Percentiles rank a stretch among this genome's conserved stretches.
Conservation (phyloP, 35 echinoderm and acorn worm genomes). For the Lytechinus pictus region DNA sequence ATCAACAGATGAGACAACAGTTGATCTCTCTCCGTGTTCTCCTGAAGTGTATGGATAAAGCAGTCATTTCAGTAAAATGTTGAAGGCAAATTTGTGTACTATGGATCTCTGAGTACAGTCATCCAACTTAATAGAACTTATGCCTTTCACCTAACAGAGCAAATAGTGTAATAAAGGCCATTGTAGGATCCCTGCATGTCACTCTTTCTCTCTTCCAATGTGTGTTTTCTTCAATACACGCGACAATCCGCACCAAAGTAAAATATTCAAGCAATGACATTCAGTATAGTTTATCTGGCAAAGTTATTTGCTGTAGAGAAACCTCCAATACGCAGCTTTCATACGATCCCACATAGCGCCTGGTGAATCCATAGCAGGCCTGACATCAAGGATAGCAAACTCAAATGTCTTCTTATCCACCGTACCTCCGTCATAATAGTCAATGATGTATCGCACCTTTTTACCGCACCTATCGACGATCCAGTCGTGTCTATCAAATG, state of each 20-base stretch:
- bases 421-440: constrained; percentile 92
- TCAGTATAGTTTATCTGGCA: neutral
- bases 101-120: neutral
- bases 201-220: neutral
- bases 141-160: too few relatives aligned
- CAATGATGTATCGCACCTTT: constrained; percentile 93
- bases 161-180: too few relatives aligned
- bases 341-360: constrained; percentile 94
- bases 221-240: neutral
- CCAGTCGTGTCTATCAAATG: constrained; percentile 98
- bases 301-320: constrained; percentile 60
- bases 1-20: too few relatives aligned
- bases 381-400: constrained; percentile 91
- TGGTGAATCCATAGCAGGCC: constrained; percentile 91
- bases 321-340: constrained; percentile 94
- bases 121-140: too few relatives aligned
- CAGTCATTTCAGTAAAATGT: neutral
- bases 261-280: neutral
- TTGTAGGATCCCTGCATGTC: too few relatives aligned
- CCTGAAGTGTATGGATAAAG: neutral
- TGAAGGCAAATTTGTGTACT: neutral
- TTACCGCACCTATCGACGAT: constrained; percentile 90
- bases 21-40: neutral
- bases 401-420: constrained; percentile 78
- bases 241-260: neutral